A percentile compares a stretch with the other conserved stretches of the same genome.
These are phyloP conservation scores for Hyaena hyaena DNA, from an alignment of 2,113 vertebrate species.

Conservation along the genomic window DNA sequence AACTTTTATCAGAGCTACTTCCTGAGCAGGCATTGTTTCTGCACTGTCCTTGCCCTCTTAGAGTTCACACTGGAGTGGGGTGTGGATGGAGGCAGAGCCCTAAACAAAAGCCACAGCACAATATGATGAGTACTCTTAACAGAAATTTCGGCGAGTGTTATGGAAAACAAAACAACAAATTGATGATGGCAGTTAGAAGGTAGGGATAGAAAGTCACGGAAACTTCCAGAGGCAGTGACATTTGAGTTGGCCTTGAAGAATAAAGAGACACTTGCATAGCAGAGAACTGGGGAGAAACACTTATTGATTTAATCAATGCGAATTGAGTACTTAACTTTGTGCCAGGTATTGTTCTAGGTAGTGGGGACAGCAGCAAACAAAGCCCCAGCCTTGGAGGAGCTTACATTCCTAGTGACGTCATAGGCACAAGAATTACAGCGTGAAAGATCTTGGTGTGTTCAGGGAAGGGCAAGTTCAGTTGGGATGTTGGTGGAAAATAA, in stretches of 20 bases:
- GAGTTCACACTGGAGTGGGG: neutral
- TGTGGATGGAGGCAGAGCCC: neutral
- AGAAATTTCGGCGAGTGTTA: neutral
- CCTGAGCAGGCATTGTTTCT: slow-evolving; percentile 28
- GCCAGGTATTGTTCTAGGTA: neutral
- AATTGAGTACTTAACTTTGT: neutral
- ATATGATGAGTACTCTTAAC: neutral
- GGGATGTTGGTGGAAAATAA: neutral
- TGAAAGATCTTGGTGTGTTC: neutral
- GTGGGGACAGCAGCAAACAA: neutral
- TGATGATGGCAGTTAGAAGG: neutral
- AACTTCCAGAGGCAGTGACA: slow-evolving; percentile 14
- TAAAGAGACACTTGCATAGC: neutral
- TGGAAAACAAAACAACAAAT: slow-evolving; percentile 17
- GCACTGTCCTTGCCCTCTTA: neutral
- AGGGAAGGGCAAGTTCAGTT: neutral
- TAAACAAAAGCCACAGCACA: neutral
- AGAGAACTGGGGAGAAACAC: neutral
- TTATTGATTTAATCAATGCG: neutral
- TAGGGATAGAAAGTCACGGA: neutral
- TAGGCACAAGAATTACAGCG: neutral
- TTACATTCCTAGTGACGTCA: neutral
- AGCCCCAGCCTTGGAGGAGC: neutral
- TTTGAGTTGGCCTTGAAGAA: slow-evolving; percentile 31
- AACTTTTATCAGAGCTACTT: slow-evolving; percentile 46